Base-by-base conservation (phyloP, 2,888 invertebrate genomes). In the Stenchaetothrips biformis region DNA sequence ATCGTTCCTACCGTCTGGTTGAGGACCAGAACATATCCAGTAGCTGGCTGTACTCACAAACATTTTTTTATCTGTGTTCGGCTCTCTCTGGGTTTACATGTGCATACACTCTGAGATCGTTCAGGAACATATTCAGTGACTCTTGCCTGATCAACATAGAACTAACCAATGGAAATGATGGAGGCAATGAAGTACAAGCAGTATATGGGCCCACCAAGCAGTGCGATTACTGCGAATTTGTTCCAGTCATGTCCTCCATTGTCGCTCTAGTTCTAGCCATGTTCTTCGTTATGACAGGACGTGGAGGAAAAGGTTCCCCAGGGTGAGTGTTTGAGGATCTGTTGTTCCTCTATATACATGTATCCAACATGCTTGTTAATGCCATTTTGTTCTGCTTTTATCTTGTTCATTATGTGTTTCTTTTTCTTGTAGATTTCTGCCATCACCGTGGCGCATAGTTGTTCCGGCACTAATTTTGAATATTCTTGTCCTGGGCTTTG, bases 221-320 rank as follows among this genome's bases (percentile, higher is more conserved):
- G n/a, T 67, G 67, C 21, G 67, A 67, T 21, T 67, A 67, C 21
- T 67, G 67, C 21, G 67, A 67, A 21, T 67, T 67, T 67, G 67
- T 67, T 9, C 67, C 67, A 21, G 67, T 67, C 4, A 21, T 67
- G 7, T n/a, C 67, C n/a, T 67, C 67, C 6, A 67, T 67, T 21
- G 67, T 21, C 9, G 67, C 67, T 67, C 67, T 67, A 21, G 67
- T 67, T 3, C 21, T 67, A 21, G 67, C 67, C 8, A 67, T 67
- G 67, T 67, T 67, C 67, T 67, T 67, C 21, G 21, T 67, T 6
- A 67, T 67, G 67, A 21, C 21, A n/a, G 67, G 67, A 7, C 67
- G 67, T 21, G 67, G 67, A 21, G 67, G 67, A 2, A 67, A 67
- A 67, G 67, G 67, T 3, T 67, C 67, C 21, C 67, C 67, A 7